Evolutionary conservation across 2,113 vertebrate species (phyloP), one percentile per base, ranked within the genome.

Genomic region (Galeopterus variegatus): DNA sequence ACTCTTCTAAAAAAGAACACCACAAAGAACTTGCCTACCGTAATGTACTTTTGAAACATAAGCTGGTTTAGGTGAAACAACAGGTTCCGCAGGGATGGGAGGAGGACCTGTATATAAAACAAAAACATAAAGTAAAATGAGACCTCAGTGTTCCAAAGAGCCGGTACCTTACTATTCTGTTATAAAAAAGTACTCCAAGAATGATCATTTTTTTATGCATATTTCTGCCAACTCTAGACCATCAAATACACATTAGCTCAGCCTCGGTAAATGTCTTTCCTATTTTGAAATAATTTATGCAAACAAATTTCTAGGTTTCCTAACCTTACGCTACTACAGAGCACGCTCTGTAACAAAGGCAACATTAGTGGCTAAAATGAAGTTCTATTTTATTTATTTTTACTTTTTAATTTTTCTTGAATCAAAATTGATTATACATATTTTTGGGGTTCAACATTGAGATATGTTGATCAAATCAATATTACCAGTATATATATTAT

Each of bases 11-110:
- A 90, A 56, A 94, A 72, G 28, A 94, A 41, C 12, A 95, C 54
- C n/a, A 69, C 52, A 45, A 95, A 96, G 13, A 8, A 62, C 8
- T 96, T 97, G 80, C 97, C 98, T 99, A 99, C 99, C 99, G 70
- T 97, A 98, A 83, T 89, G 84, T 60, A 97, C 87, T 98, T 98
- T 98, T 79, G 98, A 98, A 96, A 97, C 31, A 48, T 73, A 92
- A 9, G 31, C 13, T 36, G 94, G 80, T 64, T 94, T 97, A 88
- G 96, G 54, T 83, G 95, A 67, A 82, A 91, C 73, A 50, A 88
- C 90, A 31, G 98, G 94, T 76, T 99, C 98, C 60, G 98, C 98
- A 94, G 98, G 98, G 91, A 98, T 95, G n/a, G 96, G 97, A 64
- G 98, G 98, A 95, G 97, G 98, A 92, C 95, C 98, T 97, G 84